Evolutionary conservation across 1,140 invertebrate genomes (phyloP), one percentile per base, ranked within the genome.

Genomic region (Pissodes strobi): DNA sequence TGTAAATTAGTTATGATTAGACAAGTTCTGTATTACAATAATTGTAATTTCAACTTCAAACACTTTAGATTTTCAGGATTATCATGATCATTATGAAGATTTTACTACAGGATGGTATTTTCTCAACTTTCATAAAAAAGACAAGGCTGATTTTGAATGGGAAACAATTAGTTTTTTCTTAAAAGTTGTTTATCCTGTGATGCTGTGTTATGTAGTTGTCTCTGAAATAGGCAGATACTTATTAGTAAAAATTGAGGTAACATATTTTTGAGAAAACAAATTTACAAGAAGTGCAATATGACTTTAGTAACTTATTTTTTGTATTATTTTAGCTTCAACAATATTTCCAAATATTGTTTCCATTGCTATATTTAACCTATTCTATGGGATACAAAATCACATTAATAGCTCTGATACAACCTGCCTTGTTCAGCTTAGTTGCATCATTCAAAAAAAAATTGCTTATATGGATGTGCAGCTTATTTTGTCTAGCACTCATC

Each of bases 91-190:
- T 8, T 76, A 71, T 49, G 59, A 70, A 45, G 75, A 76, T 69
- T 77, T 77, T 65, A 39, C 43, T 10, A 41, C 63, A 22, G 82
- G 82, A 49, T 83, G 81, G 80, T 61, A 43, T 3, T 78, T 81
- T 74, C 55, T 84, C 12, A 37, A 49, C 10, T 69, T n/a, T 27
- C 17, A 72, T 19, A 74, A 78, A 63, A 80, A 79, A 68, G 73
- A 77, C 64, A 84, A 85, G 69, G 63, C 72, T 30, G 84, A 86
- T 74, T 68, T 79, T 58, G 85, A 86, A 76, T 86, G 84, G 84
- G 72, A 71, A 63, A 73, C 76, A 1, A 83, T 80, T 69, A 78
- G 77, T 21, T 76, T 76, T 22, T 67, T 83, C 1, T 61, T 84
- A 9, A 68, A 63, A 23, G 74, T 62, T 64, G 51, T 81, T 39